Evolutionary conservation across 2,888 invertebrate species (phyloP).

Genomic region (Pterostichus niger): DNA sequence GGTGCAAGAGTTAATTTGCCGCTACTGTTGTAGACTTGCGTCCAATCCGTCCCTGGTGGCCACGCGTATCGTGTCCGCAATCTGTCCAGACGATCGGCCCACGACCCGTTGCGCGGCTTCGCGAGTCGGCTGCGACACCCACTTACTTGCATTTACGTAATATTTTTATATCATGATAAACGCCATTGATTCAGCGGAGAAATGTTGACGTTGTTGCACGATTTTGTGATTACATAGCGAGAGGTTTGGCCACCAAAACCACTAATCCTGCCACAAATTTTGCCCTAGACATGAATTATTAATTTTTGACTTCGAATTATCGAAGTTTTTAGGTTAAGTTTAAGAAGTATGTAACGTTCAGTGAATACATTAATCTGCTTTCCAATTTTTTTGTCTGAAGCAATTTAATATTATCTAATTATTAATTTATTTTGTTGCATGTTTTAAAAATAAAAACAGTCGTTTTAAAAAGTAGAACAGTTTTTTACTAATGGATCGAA

Average conservation of each 20-base stretch:
- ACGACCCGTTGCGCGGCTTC: background rate
- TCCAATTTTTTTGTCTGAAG: too few relatives aligned
- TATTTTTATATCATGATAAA: slow-evolving; percentile 47
- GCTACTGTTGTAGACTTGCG: background rate
- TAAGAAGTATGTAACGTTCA: too few relatives aligned
- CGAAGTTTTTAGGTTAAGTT: too few relatives aligned
- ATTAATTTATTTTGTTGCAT: too few relatives aligned
- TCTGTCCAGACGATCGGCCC: slow-evolving; percentile 29
- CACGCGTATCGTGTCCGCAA: slow-evolving; percentile 31
- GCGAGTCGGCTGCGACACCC: slow-evolving; percentile 4
- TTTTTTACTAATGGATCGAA: too few relatives aligned
- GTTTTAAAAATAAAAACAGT: too few relatives aligned
- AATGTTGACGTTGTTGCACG: slow-evolving; percentile 43
- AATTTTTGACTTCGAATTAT: too few relatives aligned
- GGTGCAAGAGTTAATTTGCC: background rate
- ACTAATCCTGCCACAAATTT: background rate
- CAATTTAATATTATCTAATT: too few relatives aligned
- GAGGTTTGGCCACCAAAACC: background rate
- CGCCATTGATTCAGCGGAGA: slow-evolving; percentile 38
- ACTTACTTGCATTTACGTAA: slow-evolving; percentile 49
- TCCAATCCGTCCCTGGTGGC: background rate
- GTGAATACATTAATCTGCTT: too few relatives aligned
- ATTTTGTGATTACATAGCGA: background rate
- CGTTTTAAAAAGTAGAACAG: too few relatives aligned
- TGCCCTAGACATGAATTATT: too few relatives aligned